Conservation (phyloP, 2,888 invertebrate genomes). For the Hypolimnas misippus region DNA sequence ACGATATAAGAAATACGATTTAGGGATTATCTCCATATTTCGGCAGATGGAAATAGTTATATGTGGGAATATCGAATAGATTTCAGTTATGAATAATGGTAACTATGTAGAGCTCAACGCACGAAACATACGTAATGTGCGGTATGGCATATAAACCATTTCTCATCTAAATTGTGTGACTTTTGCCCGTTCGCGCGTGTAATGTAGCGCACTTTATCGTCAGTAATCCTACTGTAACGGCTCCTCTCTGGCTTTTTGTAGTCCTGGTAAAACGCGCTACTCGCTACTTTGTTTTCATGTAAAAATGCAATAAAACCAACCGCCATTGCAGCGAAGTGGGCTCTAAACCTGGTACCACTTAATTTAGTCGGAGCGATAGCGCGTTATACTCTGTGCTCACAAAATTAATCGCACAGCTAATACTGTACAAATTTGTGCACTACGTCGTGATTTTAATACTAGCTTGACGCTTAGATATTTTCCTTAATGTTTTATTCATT, state of each 20-base stretch:
- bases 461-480: background rate
- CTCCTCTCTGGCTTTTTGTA: slow-evolving; percentile 48
- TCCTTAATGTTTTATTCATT: slow-evolving; percentile 17
- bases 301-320: slow-evolving; percentile 59
- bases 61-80: slow-evolving; percentile 9
- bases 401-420: slow-evolving; percentile 53
- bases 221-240: slow-evolving; percentile 60
- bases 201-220: slow-evolving; percentile 69
- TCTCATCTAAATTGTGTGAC: slow-evolving; percentile 71
- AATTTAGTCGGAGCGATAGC: slow-evolving; percentile 54
- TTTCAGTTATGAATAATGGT: slow-evolving; percentile 47
- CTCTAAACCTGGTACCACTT: slow-evolving; percentile 61
- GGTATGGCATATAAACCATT: slow-evolving; percentile 63
- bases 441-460: slow-evolving; percentile 22
- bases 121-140: slow-evolving; percentile 54
- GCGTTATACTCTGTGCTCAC: slow-evolving; percentile 51
- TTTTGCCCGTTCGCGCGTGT: slow-evolving; percentile 62
- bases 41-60: background rate
- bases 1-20: background rate
- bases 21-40: background rate
- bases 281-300: slow-evolving; percentile 55
- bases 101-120: slow-evolving; percentile 44
- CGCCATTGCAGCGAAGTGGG: slow-evolving; percentile 47
- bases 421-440: slow-evolving; percentile 32
- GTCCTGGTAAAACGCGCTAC: slow-evolving; percentile 37